These are phyloP conservation scores for Epirrita christyi DNA, from an alignment of 2,888 invertebrate genomes.

Conservation along the genomic window DNA sequence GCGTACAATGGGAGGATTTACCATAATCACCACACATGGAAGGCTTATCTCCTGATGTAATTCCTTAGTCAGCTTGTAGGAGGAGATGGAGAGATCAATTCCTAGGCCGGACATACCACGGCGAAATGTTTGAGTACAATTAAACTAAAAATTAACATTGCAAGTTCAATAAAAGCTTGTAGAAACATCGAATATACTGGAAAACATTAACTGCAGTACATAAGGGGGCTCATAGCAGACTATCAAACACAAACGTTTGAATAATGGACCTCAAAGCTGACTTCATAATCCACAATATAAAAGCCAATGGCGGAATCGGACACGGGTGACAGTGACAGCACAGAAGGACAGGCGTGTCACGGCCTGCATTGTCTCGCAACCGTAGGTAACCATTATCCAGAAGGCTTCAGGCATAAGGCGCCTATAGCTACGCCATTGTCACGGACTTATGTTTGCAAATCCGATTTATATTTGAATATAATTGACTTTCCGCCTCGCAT, in stretches of 20 bases:
- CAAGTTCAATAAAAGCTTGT: no score
- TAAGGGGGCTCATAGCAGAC: conserved; percentile 23
- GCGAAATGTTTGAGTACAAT: no score
- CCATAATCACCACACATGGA: no score
- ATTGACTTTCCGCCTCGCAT: conserved; percentile 80
- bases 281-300: conserved; percentile 62
- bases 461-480: conserved; percentile 85
- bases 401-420: conserved; percentile 55
- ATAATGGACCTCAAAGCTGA: conserved; percentile 54
- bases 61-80: no score
- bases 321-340: conserved; percentile 41
- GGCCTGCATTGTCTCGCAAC: conserved; percentile 51
- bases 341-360: no score
- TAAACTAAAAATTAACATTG: no score
- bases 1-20: no score
- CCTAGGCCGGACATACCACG: no score
- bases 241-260: conserved; percentile 40
- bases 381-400: conserved; percentile 49
- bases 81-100: no score
- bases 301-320: conserved; percentile 48
- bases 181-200: no score
- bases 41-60: no score
- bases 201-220: conserved; percentile 6
- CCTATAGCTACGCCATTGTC: conserved; percentile 79
- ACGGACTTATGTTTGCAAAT: conserved; percentile 81